Evolutionary conservation across 2,797 vertebrate genomes (phyloP).

Genomic region (Manis pentadactyla): DNA sequence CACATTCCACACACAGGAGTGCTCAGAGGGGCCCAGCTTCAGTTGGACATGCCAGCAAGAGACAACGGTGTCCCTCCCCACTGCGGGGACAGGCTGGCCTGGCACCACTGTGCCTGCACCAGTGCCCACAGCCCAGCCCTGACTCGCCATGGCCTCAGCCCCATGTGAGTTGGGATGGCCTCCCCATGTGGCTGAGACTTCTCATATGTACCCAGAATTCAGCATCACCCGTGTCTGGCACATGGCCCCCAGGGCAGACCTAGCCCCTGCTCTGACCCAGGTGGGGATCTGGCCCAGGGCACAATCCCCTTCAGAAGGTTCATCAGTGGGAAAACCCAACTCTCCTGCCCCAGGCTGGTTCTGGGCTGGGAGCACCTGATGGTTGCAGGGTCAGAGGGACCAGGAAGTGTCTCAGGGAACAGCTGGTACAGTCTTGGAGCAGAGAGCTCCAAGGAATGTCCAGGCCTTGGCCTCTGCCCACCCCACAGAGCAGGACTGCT

Average conservation of each 20-base stretch:
- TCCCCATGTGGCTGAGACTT: too few relatives aligned
- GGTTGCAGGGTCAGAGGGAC: background rate
- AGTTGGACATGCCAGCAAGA: too few relatives aligned
- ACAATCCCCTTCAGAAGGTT: background rate
- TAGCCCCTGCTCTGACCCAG: background rate
- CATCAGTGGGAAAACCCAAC: background rate
- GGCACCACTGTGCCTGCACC: too few relatives aligned
- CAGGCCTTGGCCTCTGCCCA: rapidly evolving
- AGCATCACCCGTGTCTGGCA: too few relatives aligned
- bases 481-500: background rate
- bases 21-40: too few relatives aligned
- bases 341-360: background rate
- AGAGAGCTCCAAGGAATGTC: rapidly evolving
- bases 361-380: background rate
- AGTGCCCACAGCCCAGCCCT: too few relatives aligned
- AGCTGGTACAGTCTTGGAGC: background rate
- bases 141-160: too few relatives aligned
- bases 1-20: too few relatives aligned
- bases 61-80: too few relatives aligned
- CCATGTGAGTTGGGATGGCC: too few relatives aligned
- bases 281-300: background rate
- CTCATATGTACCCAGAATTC: too few relatives aligned
- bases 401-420: rapidly evolving
- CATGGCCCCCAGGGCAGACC: background rate
- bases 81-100: too few relatives aligned